A percentile compares a stretch with the other conserved stretches of the same genome.
Evolutionary conservation across 2,888 invertebrate genomes (phyloP).

Genomic region (Hydropsyche betteni): DNA sequence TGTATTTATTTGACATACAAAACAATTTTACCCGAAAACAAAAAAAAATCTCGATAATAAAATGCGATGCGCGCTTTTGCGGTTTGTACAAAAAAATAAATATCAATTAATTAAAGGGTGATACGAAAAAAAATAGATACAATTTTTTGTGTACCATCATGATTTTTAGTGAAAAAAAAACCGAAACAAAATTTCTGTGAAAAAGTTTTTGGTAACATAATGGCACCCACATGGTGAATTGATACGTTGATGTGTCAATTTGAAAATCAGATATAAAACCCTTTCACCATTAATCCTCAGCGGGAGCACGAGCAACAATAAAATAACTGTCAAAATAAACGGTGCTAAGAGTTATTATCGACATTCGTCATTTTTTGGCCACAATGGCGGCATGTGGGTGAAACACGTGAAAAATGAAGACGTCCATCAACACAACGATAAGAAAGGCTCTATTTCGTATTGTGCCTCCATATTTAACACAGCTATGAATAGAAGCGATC

Average conservation of each 20-base stretch:
- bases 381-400: constrained; percentile 40
- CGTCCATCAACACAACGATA: constrained; percentile 17
- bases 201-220: constrained; percentile 24
- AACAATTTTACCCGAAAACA: constrained; percentile 2
- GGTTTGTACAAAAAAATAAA: constrained; percentile 17
- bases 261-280: constrained; percentile 42
- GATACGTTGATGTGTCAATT: constrained; percentile 45
- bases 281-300: constrained; percentile 43
- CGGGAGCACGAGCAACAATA: constrained; percentile 41
- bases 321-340: constrained; percentile 47
- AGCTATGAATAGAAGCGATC: too few relatives aligned
- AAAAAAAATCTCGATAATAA: background rate
- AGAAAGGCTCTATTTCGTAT: background rate
- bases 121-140: background rate
- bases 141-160: constrained; percentile 21
- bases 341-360: constrained; percentile 42
- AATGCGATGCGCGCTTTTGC: constrained; percentile 7
- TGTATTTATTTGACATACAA: constrained; percentile 32
- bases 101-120: too few relatives aligned
- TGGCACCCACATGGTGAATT: constrained; percentile 45
- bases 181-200: too few relatives aligned
- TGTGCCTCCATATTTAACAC: too few relatives aligned
- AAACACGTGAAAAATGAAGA: constrained; percentile 36
- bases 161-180: background rate
- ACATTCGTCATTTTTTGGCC: constrained; percentile 31